Evolutionary conservation across 2,797 vertebrate species (phyloP).

Genomic region (Heteromormyrus szaboi): DNA sequence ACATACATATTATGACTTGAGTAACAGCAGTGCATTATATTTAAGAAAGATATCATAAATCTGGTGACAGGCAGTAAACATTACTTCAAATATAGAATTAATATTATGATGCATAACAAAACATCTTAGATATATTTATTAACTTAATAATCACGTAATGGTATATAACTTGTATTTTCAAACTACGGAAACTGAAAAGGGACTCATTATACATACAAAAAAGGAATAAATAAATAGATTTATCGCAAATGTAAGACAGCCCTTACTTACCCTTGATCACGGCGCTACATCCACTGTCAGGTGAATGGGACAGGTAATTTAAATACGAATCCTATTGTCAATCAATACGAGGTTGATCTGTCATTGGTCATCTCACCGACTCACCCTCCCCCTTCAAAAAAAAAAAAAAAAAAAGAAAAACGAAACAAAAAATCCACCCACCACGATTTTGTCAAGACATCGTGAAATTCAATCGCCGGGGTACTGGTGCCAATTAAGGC

Average conservation of each 20-base stretch:
- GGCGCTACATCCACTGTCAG: slow-evolving; percentile 39
- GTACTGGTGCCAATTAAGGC: slow-evolving; percentile 49
- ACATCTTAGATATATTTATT: background rate
- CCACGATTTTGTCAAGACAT: background rate
- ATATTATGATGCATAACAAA: background rate
- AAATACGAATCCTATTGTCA: slow-evolving; percentile 47
- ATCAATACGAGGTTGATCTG: slow-evolving; percentile 15
- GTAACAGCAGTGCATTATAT: background rate
- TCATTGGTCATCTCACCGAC: background rate
- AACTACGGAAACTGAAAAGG: background rate
- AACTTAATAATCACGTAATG: background rate
- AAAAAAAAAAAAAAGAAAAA: background rate
- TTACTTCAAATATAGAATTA: background rate
- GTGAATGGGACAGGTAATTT: slow-evolving; percentile 32
- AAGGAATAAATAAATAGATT: background rate
- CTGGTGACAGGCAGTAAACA: background rate
- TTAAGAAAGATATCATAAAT: background rate
- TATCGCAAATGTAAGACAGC: background rate
- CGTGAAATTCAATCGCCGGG: background rate
- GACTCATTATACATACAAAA: background rate
- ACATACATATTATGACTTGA: background rate
- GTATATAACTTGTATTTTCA: background rate
- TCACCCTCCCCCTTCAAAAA: background rate
- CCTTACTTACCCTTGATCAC: slow-evolving; percentile 47
- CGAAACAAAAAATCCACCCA: background rate